Conservation (phyloP, 2,888 invertebrate species). For the Cheilosia soror region DNA sequence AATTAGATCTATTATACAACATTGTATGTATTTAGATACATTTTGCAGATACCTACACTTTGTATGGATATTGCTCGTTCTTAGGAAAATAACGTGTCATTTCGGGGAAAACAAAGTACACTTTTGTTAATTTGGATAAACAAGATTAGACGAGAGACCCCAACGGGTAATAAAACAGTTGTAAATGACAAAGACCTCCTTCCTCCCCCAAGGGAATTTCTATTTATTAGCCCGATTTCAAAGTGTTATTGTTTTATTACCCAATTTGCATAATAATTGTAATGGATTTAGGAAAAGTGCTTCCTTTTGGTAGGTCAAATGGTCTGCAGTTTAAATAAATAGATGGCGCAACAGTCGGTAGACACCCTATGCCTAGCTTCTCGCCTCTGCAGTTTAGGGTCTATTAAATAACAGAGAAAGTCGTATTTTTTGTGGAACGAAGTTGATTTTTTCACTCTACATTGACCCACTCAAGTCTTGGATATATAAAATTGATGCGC, state of each 20-base stretch:
- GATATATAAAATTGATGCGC: too few species aligned
- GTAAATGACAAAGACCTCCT: not conserved
- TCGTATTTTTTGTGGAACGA: too few species aligned
- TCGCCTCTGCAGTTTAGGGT: too few species aligned
- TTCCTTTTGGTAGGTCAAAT: slow-evolving; percentile 1
- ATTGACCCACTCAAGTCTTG: too few species aligned
- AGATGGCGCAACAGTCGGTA: too few species aligned
- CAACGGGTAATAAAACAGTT: slow-evolving; percentile 15
- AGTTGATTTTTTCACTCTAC: too few species aligned
- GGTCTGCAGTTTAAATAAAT: slow-evolving; percentile 1
- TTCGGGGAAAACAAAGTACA: not conserved
- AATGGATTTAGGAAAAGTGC: slow-evolving; percentile 5
- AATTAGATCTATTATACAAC: slow-evolving; percentile 13
- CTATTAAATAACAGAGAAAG: too few species aligned
- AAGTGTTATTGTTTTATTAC: slow-evolving; percentile 36
- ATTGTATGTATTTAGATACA: not conserved
- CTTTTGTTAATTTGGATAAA: not conserved
- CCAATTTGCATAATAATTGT: slow-evolving; percentile 38
- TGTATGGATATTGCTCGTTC: not conserved
- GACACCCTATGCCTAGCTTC: too few species aligned
- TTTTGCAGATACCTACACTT: not conserved
- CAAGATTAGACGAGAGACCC: slow-evolving; percentile 2
- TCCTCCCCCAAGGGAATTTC: not conserved
- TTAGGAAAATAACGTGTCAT: slow-evolving; percentile 21
- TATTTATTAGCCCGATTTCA: slow-evolving; percentile 7